Percentiles rank a stretch among this genome's conserved stretches.
phyloP scores from a whole-genome alignment of 2,113 vertebrate genomes.

The Addax nasomaculatus region DNA sequence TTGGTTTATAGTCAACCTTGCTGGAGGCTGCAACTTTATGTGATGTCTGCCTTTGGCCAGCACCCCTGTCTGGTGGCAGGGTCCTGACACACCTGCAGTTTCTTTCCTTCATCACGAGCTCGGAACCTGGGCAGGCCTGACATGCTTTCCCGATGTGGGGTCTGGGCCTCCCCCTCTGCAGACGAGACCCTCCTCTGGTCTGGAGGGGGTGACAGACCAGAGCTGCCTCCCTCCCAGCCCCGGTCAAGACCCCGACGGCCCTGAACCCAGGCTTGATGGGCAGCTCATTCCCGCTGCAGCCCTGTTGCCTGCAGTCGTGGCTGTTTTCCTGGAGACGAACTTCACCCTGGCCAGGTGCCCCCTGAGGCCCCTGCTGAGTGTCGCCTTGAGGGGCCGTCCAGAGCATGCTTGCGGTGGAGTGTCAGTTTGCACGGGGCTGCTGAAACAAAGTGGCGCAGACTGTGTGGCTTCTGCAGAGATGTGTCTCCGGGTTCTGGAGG shows the following conservation, averaged over 20 bases:
- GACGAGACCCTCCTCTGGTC: neutral
- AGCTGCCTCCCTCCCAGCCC: neutral
- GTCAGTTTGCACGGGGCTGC: neutral
- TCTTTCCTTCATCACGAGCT: neutral
- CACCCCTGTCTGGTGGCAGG: neutral
- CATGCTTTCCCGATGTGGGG: neutral
- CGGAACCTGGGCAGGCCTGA: neutral
- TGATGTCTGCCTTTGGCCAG: neutral
- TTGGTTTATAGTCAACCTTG: neutral
- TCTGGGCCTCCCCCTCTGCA: neutral
- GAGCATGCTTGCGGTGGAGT: neutral
- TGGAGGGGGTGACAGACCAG: neutral
- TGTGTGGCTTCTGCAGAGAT: neutral
- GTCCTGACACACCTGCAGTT: neutral
- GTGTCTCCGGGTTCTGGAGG: neutral
- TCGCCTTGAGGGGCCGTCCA: neutral
- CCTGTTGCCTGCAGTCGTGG: neutral
- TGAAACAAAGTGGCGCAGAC: neutral
- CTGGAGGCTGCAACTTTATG: neutral
- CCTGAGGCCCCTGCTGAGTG: neutral
- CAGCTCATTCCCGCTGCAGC: neutral
- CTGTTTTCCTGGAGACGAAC: neutral
- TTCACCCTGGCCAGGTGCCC: neutral
- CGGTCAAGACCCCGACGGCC: neutral
- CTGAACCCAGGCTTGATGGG: rapidly evolving